Conservation (phyloP, 2,113 vertebrate genomes). For the Coryphaenoides rupestris region DNA sequence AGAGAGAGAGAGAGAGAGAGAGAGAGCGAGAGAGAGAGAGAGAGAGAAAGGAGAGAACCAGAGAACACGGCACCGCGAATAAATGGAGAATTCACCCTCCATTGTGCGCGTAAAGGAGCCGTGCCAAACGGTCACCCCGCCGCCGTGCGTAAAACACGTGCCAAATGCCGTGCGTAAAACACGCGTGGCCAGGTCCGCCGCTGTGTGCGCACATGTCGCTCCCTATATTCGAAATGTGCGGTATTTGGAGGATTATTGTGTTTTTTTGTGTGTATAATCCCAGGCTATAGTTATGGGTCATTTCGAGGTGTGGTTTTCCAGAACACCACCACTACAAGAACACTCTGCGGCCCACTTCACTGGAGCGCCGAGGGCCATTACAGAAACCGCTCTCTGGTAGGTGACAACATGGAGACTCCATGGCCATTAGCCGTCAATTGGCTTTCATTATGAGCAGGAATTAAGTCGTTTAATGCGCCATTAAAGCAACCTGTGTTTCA, state of each 20-base stretch:
- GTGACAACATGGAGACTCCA: slow-evolving; percentile 26
- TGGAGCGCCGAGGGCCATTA: slow-evolving; percentile 46
- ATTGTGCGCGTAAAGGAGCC: slow-evolving; percentile 34
- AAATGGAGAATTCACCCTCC: slow-evolving; percentile 38
- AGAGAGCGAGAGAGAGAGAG: slow-evolving; percentile 49
- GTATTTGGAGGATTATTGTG: background rate
- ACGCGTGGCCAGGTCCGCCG: background rate
- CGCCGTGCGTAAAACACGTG: background rate
- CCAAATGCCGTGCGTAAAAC: slow-evolving; percentile 17
- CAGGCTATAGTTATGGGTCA: slow-evolving; percentile 26
- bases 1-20: slow-evolving; percentile 48
- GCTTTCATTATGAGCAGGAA: slow-evolving; percentile 20
- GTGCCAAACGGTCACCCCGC: slow-evolving; percentile 30
- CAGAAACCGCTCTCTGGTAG: slow-evolving; percentile 37
- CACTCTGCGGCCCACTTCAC: slow-evolving; percentile 44
- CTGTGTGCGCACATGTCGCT: background rate
- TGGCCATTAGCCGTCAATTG: slow-evolving; percentile 31
- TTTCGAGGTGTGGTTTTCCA: slow-evolving; percentile 47
- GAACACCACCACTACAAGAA: background rate
- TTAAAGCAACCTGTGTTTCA: slow-evolving; percentile 1
- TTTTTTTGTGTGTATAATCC: slow-evolving; percentile 19
- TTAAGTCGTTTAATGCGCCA: slow-evolving; percentile 4
- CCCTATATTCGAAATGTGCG: background rate
- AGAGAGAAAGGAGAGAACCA: slow-evolving; percentile 47
- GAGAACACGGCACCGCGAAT: slow-evolving; percentile 52